A percentile compares a stretch with the other conserved stretches of the same genome.
phyloP scores from a whole-genome alignment of 2,888 invertebrate genomes.

The Scaptomyza caliginosa region DNA sequence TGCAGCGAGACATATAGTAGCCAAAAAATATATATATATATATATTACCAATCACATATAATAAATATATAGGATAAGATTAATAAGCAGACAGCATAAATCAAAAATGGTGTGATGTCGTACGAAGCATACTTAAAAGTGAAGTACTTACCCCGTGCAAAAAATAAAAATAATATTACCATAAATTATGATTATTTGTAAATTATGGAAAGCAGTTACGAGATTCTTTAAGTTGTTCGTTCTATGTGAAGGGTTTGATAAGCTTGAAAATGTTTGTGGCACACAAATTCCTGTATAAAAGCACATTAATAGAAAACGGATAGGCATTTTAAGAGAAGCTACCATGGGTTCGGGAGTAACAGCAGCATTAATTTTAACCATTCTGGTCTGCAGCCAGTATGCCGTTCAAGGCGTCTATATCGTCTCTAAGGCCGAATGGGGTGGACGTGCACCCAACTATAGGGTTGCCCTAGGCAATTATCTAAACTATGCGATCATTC shows the following conservation, averaged over 20 bases:
- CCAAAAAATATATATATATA: neutral
- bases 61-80: neutral
- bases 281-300: constrained; percentile 9
- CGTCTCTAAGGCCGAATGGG: constrained; percentile 75
- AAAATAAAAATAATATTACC: constrained; percentile 24
- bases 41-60: neutral
- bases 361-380: constrained; percentile 35
- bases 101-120: constrained; percentile 5
- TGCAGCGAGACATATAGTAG: neutral
- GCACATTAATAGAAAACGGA: neutral
- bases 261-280: neutral
- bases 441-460: constrained; percentile 71
- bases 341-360: constrained; percentile 1
- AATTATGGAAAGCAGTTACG: constrained; percentile 12
- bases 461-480: constrained; percentile 53
- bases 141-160: constrained; percentile 10
- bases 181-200: constrained; percentile 27
- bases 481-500: constrained; percentile 73
- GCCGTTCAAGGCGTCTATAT: constrained; percentile 68
- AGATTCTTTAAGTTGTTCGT: neutral
- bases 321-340: neutral
- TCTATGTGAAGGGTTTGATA: constrained; percentile 22
- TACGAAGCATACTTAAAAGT: neutral
- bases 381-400: constrained; percentile 53
- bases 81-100: constrained; percentile 12